phyloP scores from a whole-genome alignment of 2,797 vertebrate genomes.

The Acipenser ruthenus region DNA sequence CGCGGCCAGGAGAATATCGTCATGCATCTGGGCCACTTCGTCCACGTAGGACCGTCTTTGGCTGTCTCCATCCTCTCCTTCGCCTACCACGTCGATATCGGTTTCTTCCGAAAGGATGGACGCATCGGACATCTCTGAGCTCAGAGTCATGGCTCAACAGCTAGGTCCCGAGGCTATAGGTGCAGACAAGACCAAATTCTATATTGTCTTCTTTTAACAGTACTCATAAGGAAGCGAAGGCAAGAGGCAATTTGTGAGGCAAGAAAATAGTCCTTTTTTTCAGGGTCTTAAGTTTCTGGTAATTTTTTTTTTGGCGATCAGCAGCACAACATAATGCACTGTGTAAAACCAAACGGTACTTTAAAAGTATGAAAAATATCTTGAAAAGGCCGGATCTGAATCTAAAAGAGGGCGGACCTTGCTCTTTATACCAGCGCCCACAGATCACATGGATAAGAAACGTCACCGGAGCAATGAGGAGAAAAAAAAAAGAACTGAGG shows the following conservation, averaged over 20 bases:
- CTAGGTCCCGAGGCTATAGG: constrained; percentile 33
- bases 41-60: constrained; percentile 64
- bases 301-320: constrained; percentile 11
- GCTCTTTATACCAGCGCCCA: constrained; percentile 57
- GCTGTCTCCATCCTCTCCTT: constrained; percentile 75
- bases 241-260: constrained; percentile 37
- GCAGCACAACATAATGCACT: constrained; percentile 20
- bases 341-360: constrained; percentile 29
- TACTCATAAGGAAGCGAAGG: constrained; percentile 43
- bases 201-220: constrained; percentile 41
- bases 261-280: constrained; percentile 33
- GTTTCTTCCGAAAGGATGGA: constrained; percentile 86
- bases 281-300: constrained; percentile 44
- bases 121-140: constrained; percentile 91
- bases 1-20: constrained; percentile 61
- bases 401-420: constrained; percentile 70
- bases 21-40: constrained; percentile 68
- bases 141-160: constrained; percentile 80
- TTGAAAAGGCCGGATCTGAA: constrained; percentile 57
- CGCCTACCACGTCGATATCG: constrained; percentile 90
- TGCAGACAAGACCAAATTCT: constrained; percentile 24
- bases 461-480: constrained; percentile 46
- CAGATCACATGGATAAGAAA: constrained; percentile 69
- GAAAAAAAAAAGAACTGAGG: constrained; percentile 31
- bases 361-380: constrained; percentile 34